These are phyloP conservation scores for Myiagra hebetior DNA, from an alignment of 2,113 vertebrate species.

Conservation along the genomic window DNA sequence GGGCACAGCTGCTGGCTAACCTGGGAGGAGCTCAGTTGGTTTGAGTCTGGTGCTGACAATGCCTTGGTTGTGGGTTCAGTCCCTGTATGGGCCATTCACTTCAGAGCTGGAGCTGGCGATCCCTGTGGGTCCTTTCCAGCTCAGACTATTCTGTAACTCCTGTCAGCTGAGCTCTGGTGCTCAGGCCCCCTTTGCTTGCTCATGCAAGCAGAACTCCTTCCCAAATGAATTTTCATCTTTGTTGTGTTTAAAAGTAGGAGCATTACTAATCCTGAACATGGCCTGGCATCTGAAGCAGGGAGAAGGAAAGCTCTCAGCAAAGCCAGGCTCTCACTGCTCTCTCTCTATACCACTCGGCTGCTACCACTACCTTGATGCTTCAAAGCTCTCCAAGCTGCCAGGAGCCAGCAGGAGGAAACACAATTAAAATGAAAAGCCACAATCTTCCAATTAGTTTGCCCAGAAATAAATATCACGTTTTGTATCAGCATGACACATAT, in stretches of 20 bases:
- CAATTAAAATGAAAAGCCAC: neutral
- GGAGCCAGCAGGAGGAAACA: neutral
- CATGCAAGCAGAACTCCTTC: neutral
- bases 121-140: neutral
- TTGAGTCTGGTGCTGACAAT: neutral
- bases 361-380: neutral
- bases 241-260: neutral
- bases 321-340: neutral
- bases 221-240: neutral
- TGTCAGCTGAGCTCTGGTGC: neutral
- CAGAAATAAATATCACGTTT: neutral
- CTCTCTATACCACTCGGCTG: neutral
- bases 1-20: neutral
- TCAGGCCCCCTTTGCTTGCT: neutral
- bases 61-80: neutral
- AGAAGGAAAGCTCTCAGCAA: neutral
- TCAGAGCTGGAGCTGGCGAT: neutral
- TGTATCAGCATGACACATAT: neutral
- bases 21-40: neutral
- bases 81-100: neutral
- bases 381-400: neutral
- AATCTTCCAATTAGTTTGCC: neutral
- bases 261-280: neutral
- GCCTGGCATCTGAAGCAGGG: neutral
- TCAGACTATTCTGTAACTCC: neutral